These are phyloP conservation scores for Mugil cephalus DNA, from an alignment of 2,113 vertebrate genomes.

Conservation along the genomic window DNA sequence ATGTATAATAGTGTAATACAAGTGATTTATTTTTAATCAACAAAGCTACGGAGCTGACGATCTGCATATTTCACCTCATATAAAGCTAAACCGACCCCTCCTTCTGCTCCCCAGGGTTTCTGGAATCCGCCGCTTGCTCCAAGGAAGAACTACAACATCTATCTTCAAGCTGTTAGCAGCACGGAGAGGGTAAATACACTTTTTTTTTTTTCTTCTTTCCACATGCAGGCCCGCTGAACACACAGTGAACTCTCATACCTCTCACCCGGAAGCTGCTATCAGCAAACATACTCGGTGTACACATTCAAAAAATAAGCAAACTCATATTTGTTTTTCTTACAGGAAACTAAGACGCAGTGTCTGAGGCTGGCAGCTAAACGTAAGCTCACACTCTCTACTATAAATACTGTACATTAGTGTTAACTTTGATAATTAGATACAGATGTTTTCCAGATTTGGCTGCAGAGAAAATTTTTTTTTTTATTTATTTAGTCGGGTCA, in stretches of 20 bases:
- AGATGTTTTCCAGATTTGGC: not conserved
- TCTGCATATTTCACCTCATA: not conserved
- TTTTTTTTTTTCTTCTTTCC: too few relatives aligned
- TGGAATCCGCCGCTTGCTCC: constrained; percentile 97
- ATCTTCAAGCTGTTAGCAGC: constrained; percentile 98
- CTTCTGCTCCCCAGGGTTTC: constrained; percentile 84
- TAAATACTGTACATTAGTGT: not conserved
- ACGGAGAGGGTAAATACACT: constrained; percentile 91
- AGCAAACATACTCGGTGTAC: constrained; percentile 4
- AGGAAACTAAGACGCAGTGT: constrained; percentile 99
- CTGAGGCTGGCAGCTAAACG: constrained; percentile 97
- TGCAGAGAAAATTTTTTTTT: not conserved
- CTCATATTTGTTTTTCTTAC: constrained; percentile 40
- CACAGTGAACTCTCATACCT: not conserved
- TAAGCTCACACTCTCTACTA: constrained; percentile 79
- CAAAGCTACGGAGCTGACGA: not conserved
- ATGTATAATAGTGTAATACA: not conserved
- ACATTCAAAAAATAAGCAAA: not conserved
- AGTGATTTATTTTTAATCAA: not conserved
- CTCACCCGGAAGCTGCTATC: constrained; percentile 6
- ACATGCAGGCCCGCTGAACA: not conserved
- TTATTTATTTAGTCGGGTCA: not conserved
- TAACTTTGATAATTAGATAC: not conserved
- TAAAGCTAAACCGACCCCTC: constrained; percentile 3
- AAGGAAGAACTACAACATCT: constrained; percentile 99